Conservation (phyloP, 1,140 invertebrate genomes). For the Brevipalpus yothersi region DNA sequence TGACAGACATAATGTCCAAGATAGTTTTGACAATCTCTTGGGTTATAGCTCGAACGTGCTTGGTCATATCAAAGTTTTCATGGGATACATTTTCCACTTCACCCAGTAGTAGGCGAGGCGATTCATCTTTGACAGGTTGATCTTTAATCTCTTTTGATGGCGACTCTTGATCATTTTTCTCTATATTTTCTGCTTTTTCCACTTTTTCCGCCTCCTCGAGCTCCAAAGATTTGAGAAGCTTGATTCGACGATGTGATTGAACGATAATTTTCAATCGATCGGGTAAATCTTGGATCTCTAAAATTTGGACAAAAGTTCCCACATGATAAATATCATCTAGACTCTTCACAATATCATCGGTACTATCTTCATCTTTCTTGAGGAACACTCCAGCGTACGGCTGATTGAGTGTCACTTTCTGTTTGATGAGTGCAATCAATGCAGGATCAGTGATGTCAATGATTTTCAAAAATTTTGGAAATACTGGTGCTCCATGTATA, state of each 20-base stretch:
- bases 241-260: conserved; percentile 50
- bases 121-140: background rate
- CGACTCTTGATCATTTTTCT: background rate
- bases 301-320: conserved; percentile 93
- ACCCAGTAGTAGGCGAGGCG: conserved; percentile 48
- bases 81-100: conserved; percentile 82
- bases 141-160: conserved; percentile 3
- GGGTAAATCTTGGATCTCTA: conserved; percentile 85
- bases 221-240: conserved; percentile 11
- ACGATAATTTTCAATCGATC: conserved; percentile 72
- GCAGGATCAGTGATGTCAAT: conserved; percentile 74
- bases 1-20: conserved; percentile 80
- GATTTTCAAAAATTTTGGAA: conserved; percentile 93
- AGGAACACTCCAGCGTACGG: conserved; percentile 95
- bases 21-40: conserved; percentile 96
- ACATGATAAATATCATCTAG: conserved; percentile 67
- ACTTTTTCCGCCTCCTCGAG: conserved; percentile 20
- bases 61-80: conserved; percentile 64
- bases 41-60: conserved; percentile 84
- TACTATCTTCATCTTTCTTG: conserved; percentile 67
- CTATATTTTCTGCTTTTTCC: background rate
- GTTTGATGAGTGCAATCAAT: conserved; percentile 65
- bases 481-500: conserved; percentile 77
- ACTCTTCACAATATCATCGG: conserved; percentile 58
- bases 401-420: conserved; percentile 84